Conservation (phyloP, 2,797 vertebrate species). For the Micromesistius poutassou region DNA sequence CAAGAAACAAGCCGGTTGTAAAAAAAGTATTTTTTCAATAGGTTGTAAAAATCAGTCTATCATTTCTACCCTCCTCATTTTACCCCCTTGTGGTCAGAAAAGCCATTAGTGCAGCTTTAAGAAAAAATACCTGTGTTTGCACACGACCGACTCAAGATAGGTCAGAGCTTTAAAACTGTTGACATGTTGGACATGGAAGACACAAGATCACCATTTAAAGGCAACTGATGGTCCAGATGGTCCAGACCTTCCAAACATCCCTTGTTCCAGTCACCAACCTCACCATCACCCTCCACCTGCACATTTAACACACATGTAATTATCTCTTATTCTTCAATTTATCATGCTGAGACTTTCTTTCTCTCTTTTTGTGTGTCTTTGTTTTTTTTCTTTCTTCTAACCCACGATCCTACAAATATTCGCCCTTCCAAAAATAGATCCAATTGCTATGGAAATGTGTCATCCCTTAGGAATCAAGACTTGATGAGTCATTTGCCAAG, state of each 20-base stretch:
- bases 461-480: slow-evolving; percentile 5
- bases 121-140: background rate
- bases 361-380: background rate
- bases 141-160: background rate
- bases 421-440: slow-evolving; percentile 23
- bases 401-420: slow-evolving; percentile 8
- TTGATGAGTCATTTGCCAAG: slow-evolving; percentile 16
- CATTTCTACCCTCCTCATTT: background rate
- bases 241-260: slow-evolving; percentile 21
- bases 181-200: slow-evolving; percentile 31
- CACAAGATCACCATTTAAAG: slow-evolving; percentile 48
- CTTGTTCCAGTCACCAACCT: slow-evolving; percentile 23
- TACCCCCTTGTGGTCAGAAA: background rate
- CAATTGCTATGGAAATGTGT: slow-evolving; percentile 26
- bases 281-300: slow-evolving; percentile 12
- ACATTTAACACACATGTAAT: background rate
- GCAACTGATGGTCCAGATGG: slow-evolving; percentile 35
- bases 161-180: slow-evolving; percentile 42
- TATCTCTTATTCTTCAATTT: slow-evolving; percentile 11
- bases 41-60: background rate
- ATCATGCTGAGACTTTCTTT: slow-evolving; percentile 6
- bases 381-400: background rate
- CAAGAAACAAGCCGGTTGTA: too few species aligned
- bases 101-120: background rate
- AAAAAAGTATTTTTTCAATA: too few species aligned